These are phyloP conservation scores for Hippocampus comes DNA, from an alignment of 2,113 vertebrate genomes.

Conservation along the genomic window DNA sequence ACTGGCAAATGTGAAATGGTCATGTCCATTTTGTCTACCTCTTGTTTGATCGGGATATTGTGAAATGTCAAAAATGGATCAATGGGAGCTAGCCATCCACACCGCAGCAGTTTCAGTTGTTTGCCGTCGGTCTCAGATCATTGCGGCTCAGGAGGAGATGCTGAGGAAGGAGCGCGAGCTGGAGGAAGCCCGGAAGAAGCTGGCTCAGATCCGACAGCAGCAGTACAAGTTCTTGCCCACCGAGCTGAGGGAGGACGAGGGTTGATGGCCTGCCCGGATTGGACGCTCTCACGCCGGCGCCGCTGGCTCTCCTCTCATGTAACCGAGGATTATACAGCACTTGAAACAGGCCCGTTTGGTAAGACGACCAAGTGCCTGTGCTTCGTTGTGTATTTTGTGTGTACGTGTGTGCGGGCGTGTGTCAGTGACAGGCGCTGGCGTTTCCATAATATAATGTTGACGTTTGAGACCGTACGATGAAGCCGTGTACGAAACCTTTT, in stretches of 20 bases:
- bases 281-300: neutral
- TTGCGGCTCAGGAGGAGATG: conserved; percentile 98
- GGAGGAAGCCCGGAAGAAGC: conserved; percentile 95
- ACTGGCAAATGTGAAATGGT: too few species aligned
- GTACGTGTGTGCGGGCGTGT: conserved; percentile 31
- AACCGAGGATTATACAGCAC: conserved; percentile 56
- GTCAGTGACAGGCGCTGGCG: conserved; percentile 36
- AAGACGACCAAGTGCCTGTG: conserved; percentile 65
- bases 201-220: conserved; percentile 98
- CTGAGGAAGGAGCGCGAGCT: conserved; percentile 94
- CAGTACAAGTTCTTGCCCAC: conserved; percentile 98
- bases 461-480: conserved; percentile 34
- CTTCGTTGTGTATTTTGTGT: conserved; percentile 45
- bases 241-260: conserved; percentile 91
- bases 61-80: too few species aligned
- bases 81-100: too few species aligned
- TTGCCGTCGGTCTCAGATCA: conserved; percentile 77
- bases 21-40: too few species aligned
- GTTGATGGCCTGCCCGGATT: conserved; percentile 59
- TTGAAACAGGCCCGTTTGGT: conserved; percentile 65
- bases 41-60: too few species aligned
- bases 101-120: conserved; percentile 13
- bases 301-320: conserved; percentile 38
- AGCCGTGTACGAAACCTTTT: conserved; percentile 11
- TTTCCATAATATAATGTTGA: conserved; percentile 37